Base-by-base conservation (phyloP, 2,888 invertebrate species). In the Catocala nupta region DNA sequence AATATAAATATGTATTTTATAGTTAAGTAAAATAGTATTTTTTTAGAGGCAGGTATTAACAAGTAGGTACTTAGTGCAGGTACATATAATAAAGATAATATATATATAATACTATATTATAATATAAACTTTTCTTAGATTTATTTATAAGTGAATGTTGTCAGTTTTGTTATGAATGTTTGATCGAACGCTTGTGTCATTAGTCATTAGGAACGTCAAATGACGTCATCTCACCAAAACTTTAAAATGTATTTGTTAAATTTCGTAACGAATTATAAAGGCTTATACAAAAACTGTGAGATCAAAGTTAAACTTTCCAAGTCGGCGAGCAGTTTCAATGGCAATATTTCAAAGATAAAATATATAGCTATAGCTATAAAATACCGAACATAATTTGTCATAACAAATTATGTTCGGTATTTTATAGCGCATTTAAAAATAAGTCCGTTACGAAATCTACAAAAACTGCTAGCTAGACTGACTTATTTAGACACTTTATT, bases 41-140 rank as follows among this genome's bases (percentile, higher is more conserved):
- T 33, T 16, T 5, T 66, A 71, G 65, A 74, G 71, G 71, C 78
- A 70, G 63, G 67, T 73, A 62, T 65, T 63, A 63, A 65, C 53
- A 58, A 59, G 54, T 78, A 76, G 68, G 65, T 75, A 70, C 55
- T 68, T 65, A 47, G 76, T 75, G 75, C 77, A 79, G 77, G 75
- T 77, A 77, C 75, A 62, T 75, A 69, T 53, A 62, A 62, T 48
- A 50, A 63, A 43, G 49, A 16, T 54, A 54, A 39, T 67, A 68
- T 55, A 71, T 55, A 49, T 59, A 7, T 25, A 16, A 44, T 42
- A 52, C 13, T 51, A 51, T 43, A 55, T 44, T 55, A 54, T 12
- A 48, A 53, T 51, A 49, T 10, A 43, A 47, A 47, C 1, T 16
- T 48, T 60, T 53, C 33, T 49, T 62, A 59, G 11, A 56, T 48